Percentiles rank a stretch among this genome's conserved stretches.
Evolutionary conservation across 2,113 vertebrate species (phyloP).

Genomic region (Potamarius usumacintae): DNA sequence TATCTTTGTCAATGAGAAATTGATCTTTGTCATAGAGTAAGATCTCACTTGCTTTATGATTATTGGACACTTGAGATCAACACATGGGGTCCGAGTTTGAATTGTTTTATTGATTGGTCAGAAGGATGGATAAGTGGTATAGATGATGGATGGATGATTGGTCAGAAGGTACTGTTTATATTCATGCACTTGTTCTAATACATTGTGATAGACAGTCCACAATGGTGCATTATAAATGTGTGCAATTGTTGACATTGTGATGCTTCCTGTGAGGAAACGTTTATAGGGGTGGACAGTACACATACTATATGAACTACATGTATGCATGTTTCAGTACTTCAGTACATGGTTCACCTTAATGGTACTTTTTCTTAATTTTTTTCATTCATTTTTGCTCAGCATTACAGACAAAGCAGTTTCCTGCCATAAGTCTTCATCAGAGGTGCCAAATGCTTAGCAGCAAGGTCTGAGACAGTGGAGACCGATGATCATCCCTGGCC

Average conservation of each 20-base stretch:
- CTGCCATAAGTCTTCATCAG: not conserved
- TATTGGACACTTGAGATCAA: not conserved
- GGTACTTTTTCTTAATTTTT: not conserved
- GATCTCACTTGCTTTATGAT: not conserved
- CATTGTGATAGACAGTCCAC: not conserved
- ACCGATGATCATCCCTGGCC: not conserved
- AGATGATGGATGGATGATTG: not conserved
- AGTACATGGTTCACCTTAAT: not conserved
- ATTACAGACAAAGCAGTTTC: not conserved
- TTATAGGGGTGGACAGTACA: not conserved
- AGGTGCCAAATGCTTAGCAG: not conserved
- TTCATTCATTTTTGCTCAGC: not conserved
- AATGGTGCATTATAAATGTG: not conserved
- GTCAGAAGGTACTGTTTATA: not conserved
- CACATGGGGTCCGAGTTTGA: not conserved
- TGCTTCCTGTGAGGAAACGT: not conserved
- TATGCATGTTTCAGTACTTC: not conserved
- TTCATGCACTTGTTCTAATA: not conserved
- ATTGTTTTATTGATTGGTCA: not conserved
- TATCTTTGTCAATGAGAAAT: not conserved
- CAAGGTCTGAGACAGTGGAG: not conserved
- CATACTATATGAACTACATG: not conserved
- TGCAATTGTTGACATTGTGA: not conserved
- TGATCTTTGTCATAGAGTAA: not conserved
- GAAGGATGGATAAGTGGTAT: conserved; percentile 12